Conservation (phyloP, 2,888 invertebrate species). For the Tromatobia lineatoria region DNA sequence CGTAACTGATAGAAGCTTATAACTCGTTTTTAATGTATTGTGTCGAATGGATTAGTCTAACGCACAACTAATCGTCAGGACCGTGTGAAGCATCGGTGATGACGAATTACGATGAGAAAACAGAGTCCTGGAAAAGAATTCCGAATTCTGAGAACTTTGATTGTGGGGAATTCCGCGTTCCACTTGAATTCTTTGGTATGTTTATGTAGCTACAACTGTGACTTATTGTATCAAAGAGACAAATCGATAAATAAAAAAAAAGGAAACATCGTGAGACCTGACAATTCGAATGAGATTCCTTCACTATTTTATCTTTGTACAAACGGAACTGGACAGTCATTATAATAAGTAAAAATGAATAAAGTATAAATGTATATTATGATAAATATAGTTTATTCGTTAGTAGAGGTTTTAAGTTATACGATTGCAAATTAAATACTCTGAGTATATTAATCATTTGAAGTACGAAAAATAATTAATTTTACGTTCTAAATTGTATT, state of each 20-base stretch:
- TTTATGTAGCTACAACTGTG: not conserved
- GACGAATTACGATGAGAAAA: not conserved
- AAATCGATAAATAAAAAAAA: not conserved
- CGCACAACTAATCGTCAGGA: constrained; percentile 7
- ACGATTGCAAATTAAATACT: too few species aligned
- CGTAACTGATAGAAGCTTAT: not conserved
- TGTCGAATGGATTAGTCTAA: not conserved
- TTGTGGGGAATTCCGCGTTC: not conserved
- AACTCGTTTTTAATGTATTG: not conserved
- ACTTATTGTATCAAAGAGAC: not conserved
- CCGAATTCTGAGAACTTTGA: not conserved
- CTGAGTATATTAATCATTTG: too few species aligned
- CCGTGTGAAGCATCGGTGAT: not conserved
- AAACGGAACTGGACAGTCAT: not conserved
- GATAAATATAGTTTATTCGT: too few species aligned
- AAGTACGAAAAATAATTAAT: too few species aligned
- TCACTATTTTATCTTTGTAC: not conserved
- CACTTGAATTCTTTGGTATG: not conserved
- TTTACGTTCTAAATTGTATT: too few species aligned
- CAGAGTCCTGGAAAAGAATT: not conserved
- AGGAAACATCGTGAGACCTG: too few species aligned
- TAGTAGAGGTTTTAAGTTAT: too few species aligned
- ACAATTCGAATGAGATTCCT: not conserved
- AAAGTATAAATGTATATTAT: too few species aligned
- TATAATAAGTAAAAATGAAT: too few species aligned